Evolutionary conservation across 2,888 invertebrate genomes (phyloP).

Genomic region (Cosmopolites sordidus): DNA sequence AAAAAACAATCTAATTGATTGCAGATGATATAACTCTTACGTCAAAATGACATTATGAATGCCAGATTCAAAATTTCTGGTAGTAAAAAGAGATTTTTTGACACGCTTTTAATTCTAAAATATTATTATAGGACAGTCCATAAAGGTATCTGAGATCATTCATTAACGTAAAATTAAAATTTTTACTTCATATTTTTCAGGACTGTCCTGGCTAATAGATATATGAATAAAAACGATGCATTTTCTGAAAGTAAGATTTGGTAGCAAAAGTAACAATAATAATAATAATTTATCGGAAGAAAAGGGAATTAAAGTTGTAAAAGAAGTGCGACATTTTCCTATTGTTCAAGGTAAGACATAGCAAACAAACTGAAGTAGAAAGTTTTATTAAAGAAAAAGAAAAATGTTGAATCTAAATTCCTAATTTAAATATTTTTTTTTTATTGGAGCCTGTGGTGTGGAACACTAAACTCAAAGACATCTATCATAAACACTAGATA

Average conservation of each 20-base stretch:
- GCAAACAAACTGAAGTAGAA: too few species aligned
- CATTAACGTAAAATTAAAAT: too few species aligned
- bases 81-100: slow-evolving; percentile 2
- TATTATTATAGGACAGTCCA: slow-evolving; percentile 7
- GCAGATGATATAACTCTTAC: too few species aligned
- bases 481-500: too few species aligned
- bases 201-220: slow-evolving; percentile 23
- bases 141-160: slow-evolving; percentile 3
- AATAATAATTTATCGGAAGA: slow-evolving; percentile 9
- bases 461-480: too few species aligned
- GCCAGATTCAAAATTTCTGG: slow-evolving; percentile 14
- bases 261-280: slow-evolving; percentile 28
- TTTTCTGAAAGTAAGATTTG: slow-evolving; percentile 34
- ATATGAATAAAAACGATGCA: slow-evolving; percentile 32
- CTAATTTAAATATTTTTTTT: too few species aligned
- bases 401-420: too few species aligned
- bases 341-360: slow-evolving; percentile 18
- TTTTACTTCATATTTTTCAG: too few species aligned
- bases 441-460: too few species aligned
- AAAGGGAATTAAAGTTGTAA: slow-evolving; percentile 12
- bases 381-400: too few species aligned
- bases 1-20: too few species aligned
- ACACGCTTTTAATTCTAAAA: background rate
- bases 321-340: slow-evolving; percentile 18
- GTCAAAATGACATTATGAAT: slow-evolving; percentile 4